Conservation (phyloP, 2,888 invertebrate species). For the Pyrrhosoma nymphula region DNA sequence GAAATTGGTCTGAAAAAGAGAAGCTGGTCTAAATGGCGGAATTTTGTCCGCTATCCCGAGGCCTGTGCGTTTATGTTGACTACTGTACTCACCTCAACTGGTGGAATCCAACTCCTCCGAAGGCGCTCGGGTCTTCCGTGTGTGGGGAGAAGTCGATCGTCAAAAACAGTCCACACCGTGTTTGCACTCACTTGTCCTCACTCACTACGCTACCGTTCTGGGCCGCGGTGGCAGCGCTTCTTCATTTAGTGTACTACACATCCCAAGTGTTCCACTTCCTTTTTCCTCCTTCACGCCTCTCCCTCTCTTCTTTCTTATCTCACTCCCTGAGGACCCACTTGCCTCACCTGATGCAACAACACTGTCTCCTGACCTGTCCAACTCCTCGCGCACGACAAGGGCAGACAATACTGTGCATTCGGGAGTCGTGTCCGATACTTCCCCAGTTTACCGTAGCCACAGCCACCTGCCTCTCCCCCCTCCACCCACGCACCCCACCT, state of each 20-base stretch:
- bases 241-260: not conserved
- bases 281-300: not conserved
- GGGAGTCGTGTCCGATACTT: not conserved
- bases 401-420: constrained; percentile 18
- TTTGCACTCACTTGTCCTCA: not conserved
- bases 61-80: too few species aligned
- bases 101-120: not conserved
- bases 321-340: constrained; percentile 26
- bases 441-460: not conserved
- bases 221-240: not conserved
- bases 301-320: constrained; percentile 12
- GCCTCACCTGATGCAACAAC: constrained; percentile 32
- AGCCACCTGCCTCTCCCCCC: not conserved
- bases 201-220: not conserved
- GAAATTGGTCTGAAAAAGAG: too few species aligned
- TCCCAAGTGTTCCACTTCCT: not conserved
- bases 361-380: not conserved
- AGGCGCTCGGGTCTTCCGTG: not conserved
- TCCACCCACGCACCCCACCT: not conserved
- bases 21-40: too few species aligned
- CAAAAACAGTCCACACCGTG: not conserved
- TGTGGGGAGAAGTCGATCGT: not conserved
- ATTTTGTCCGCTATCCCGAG: too few species aligned
- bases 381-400: not conserved
- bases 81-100: not conserved